These are phyloP conservation scores for Pegea sp. DNA, from an alignment of 23 tunicate species.

Conservation along the genomic window DNA sequence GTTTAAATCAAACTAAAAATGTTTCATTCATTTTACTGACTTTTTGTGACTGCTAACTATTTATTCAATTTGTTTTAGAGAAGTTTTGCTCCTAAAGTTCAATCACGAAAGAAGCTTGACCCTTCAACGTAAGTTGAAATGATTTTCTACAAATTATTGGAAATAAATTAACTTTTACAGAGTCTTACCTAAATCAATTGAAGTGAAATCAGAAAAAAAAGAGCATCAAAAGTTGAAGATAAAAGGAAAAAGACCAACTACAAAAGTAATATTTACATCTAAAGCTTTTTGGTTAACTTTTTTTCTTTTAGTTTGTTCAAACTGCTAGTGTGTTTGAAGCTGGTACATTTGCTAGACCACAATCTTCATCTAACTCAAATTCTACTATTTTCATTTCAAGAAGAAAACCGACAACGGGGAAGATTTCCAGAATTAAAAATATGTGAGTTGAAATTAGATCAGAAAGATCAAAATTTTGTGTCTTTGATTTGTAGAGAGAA, in stretches of 20 bases:
- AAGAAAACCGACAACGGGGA: too few relatives aligned
- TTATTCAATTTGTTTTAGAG: background rate
- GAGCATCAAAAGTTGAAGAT: slow-evolving; percentile 7
- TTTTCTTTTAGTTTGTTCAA: slow-evolving; percentile 17
- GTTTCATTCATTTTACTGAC: too few relatives aligned
- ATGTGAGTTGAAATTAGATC: too few relatives aligned
- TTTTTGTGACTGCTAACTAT: background rate
- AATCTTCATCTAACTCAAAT: too few relatives aligned
- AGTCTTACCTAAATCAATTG: slow-evolving; percentile 52
- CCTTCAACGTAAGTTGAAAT: background rate
- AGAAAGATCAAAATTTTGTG: too few relatives aligned
- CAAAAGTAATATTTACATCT: background rate
- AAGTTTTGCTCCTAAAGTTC: background rate
- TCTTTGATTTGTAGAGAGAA: too few relatives aligned
- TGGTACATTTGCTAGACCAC: slow-evolving; percentile 19
- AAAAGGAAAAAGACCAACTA: too few relatives aligned
- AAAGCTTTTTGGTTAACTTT: slow-evolving; percentile 1
- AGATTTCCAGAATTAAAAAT: too few relatives aligned
- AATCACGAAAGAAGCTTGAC: too few relatives aligned
- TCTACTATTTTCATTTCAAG: too few relatives aligned
- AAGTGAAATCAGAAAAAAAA: slow-evolving; percentile 42
- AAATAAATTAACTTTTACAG: slow-evolving; percentile 8
- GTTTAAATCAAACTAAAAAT: too few relatives aligned
- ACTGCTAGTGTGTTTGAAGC: slow-evolving; percentile 67
- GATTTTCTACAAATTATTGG: background rate